Conservation (phyloP, 2,797 vertebrate species). For the Phoebastria nigripes region DNA sequence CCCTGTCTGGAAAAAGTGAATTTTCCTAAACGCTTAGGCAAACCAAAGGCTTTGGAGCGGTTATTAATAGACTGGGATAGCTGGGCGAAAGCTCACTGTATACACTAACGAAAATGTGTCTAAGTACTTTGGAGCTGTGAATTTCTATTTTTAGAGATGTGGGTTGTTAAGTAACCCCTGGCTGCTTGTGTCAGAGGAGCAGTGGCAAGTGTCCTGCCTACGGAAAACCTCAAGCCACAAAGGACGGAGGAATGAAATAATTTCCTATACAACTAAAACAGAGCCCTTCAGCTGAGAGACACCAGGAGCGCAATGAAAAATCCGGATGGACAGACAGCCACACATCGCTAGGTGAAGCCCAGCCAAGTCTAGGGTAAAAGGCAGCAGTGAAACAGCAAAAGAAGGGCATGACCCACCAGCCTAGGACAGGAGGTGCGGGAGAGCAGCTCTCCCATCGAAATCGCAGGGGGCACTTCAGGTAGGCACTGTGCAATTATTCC, state of each 20-base stretch:
- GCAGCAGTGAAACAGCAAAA: neutral
- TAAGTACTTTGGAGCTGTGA: neutral
- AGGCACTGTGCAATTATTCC: neutral
- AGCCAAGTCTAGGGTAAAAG: neutral
- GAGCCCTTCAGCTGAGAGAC: neutral
- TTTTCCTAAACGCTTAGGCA: neutral
- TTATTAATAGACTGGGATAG: conserved; percentile 12
- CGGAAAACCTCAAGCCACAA: neutral
- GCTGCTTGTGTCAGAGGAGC: neutral
- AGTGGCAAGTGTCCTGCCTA: neutral
- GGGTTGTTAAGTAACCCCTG: neutral
- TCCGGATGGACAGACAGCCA: accelerated
- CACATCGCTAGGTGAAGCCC: accelerated
- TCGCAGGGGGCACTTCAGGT: neutral
- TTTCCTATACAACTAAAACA: neutral
- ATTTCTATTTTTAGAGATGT: conserved; percentile 12
- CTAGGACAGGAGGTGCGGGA: neutral
- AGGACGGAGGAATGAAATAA: neutral
- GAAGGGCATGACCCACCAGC: neutral
- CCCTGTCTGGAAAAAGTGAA: neutral
- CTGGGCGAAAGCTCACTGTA: neutral
- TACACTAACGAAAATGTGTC: neutral
- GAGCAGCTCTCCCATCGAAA: neutral
- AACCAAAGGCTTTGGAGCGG: neutral
- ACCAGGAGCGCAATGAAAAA: neutral